These are phyloP conservation scores for Lucilia sericata DNA, from an alignment of 1,140 invertebrate genomes.

Conservation along the genomic window DNA sequence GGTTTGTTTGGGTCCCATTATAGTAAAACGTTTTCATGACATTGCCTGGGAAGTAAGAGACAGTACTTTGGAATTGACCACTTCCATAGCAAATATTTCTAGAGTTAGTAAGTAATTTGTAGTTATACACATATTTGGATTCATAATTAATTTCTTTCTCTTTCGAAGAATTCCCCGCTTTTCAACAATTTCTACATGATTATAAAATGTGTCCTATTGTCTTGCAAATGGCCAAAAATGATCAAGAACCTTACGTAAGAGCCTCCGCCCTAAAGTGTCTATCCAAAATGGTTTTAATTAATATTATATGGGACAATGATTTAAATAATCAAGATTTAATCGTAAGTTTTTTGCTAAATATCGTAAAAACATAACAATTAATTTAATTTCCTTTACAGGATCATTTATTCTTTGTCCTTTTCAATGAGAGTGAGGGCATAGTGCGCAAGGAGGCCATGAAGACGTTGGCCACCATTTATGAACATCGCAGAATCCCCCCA, in stretches of 20 bases:
- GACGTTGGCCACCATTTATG: constrained; percentile 76
- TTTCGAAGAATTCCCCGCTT: constrained; percentile 79
- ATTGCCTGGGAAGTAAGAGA: constrained; percentile 81
- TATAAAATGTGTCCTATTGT: constrained; percentile 75
- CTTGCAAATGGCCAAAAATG: constrained; percentile 74
- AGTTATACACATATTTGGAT: not conserved
- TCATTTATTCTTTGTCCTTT: constrained; percentile 73
- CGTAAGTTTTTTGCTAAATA: constrained; percentile 67
- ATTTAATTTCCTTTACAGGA: constrained; percentile 69
- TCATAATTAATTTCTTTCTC: not conserved
- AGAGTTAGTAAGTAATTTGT: constrained; percentile 73
- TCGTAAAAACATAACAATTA: not conserved
- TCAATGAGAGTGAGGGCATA: constrained; percentile 80
- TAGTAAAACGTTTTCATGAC: constrained; percentile 78
- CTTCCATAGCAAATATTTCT: constrained; percentile 76
- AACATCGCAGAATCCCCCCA: constrained; percentile 73
- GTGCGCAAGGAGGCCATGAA: constrained; percentile 78
- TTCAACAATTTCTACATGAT: constrained; percentile 78
- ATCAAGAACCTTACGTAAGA: constrained; percentile 79
- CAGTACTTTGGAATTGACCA: constrained; percentile 78
- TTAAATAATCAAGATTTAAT: constrained; percentile 73
- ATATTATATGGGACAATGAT: constrained; percentile 75
- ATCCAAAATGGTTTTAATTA: constrained; percentile 74
- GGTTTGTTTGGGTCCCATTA: constrained; percentile 74
- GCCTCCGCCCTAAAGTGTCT: constrained; percentile 79